Evolutionary conservation across 2,113 vertebrate species (phyloP), one percentile per base, ranked within the genome.

Genomic region (Channa maculata): DNA sequence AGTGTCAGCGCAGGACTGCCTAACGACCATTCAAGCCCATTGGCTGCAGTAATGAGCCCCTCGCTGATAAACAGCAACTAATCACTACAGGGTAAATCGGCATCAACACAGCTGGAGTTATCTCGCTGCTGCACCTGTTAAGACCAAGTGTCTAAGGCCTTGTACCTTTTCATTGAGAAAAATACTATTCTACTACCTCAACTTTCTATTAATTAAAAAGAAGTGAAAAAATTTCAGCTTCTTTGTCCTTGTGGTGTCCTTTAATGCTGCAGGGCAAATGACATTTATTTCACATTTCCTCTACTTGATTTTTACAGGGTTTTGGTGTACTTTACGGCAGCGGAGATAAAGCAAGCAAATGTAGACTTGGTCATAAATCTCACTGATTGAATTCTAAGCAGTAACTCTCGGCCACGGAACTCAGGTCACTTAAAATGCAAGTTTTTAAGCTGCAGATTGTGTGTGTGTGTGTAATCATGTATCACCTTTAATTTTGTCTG

Each of bases 11-110:
- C 59, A 24, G 48, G 49, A 55, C 84, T 57, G 80, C 90, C 90
- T 92, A 92, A 94, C 85, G 88, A 94, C 82, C 77, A 59, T 74
- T 77, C 57, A 0, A 84, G 81, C 66, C 82, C 85, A 82, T 78
- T 79, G 90, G 83, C 87, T 87, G 67, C 86, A 74, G 82, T 90
- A 91, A 92, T 92, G 89, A 91, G 84, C 75, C 84, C 78, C 83
- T 77, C 73, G 38, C 80, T 91, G 90, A 93, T 91, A 91, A 93
- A 91, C 79, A 76, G 86, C 83, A 71, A 83, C 82, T 91, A 89
- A 92, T 91, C 89, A 86, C 86, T 70, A 78, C 82, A 49, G 84
- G 71, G 37, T 69, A 69, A 86, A 87, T 83, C 83, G 1, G 74
- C 79, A 82, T 84, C 87, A 63, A 65, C 83, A 48, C 77, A 14